Conservation (phyloP, 2,888 invertebrate species). For the Philereme vetulata region DNA sequence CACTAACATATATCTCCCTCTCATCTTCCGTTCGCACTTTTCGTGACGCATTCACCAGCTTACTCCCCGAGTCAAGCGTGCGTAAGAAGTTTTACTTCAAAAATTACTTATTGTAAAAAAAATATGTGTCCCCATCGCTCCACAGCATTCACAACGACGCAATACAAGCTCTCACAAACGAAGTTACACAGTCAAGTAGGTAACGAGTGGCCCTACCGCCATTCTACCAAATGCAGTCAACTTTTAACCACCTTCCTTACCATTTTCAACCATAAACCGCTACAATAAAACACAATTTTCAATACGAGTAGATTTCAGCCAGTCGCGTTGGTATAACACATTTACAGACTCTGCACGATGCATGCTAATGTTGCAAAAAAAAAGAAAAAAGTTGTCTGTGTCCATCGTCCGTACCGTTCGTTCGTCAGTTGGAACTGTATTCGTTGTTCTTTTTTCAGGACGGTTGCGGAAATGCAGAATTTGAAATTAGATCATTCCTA, state of each 20-base stretch:
- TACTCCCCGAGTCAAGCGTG: no score
- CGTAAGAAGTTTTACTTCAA: not conserved
- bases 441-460: constrained; percentile 47
- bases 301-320: constrained; percentile 16
- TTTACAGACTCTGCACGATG: constrained; percentile 68
- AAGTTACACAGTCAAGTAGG: constrained; percentile 83
- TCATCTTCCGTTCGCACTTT: no score
- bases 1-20: no score
- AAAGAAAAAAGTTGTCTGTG: constrained; percentile 48
- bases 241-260: constrained; percentile 10
- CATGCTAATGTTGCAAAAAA: constrained; percentile 69
- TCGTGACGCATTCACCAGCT: no score
- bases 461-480: constrained; percentile 2
- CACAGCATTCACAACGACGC: constrained; percentile 41
- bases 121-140: constrained; percentile 26
- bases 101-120: not conserved
- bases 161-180: constrained; percentile 70
- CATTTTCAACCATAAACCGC: constrained; percentile 17
- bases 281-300: constrained; percentile 12
- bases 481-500: no score
- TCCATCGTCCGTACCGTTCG: constrained; percentile 47
- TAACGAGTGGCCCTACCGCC: constrained; percentile 75
- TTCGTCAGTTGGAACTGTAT: constrained; percentile 56
- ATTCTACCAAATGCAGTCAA: constrained; percentile 52
- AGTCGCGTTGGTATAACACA: constrained; percentile 57